Evolutionary conservation across 2,797 vertebrate genomes (phyloP).

Genomic region (Brachymystax lenok): DNA sequence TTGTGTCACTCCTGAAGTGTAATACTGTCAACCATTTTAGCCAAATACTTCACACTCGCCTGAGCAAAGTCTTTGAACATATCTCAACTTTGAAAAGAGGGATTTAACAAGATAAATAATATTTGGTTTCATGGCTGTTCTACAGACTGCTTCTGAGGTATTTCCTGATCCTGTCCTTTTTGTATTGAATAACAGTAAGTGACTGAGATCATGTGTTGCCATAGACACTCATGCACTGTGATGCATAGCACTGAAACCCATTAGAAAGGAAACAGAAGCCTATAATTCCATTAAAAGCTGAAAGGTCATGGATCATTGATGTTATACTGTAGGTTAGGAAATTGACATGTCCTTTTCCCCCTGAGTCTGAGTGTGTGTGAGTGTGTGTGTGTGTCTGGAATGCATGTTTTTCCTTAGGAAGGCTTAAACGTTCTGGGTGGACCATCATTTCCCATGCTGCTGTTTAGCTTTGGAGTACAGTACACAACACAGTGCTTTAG

Average conservation of each 20-base stretch:
- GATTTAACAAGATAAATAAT: background rate
- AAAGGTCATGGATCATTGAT: slow-evolving; percentile 6
- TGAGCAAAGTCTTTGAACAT: too few species aligned
- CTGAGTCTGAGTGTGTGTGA: too few species aligned
- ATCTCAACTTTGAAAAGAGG: background rate
- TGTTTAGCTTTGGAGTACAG: background rate
- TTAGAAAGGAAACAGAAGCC: background rate
- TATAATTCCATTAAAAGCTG: background rate
- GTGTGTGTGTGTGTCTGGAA: background rate
- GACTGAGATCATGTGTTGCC: background rate
- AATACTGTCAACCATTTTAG: background rate
- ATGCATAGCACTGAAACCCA: too few species aligned
- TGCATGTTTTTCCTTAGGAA: background rate
- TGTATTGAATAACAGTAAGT: slow-evolving; percentile 12
- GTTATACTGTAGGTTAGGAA: background rate
- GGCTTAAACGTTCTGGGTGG: background rate
- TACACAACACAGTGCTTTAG: too few species aligned
- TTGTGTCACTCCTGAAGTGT: background rate
- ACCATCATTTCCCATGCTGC: background rate
- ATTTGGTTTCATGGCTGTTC: slow-evolving; percentile 3
- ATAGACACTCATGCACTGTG: background rate
- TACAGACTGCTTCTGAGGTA: background rate
- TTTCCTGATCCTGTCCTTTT: slow-evolving; percentile 5
- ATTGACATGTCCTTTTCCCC: background rate
- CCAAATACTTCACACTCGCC: too few species aligned